Conservation (phyloP, 1,140 invertebrate genomes). For the Diplogasteroides magnus region DNA sequence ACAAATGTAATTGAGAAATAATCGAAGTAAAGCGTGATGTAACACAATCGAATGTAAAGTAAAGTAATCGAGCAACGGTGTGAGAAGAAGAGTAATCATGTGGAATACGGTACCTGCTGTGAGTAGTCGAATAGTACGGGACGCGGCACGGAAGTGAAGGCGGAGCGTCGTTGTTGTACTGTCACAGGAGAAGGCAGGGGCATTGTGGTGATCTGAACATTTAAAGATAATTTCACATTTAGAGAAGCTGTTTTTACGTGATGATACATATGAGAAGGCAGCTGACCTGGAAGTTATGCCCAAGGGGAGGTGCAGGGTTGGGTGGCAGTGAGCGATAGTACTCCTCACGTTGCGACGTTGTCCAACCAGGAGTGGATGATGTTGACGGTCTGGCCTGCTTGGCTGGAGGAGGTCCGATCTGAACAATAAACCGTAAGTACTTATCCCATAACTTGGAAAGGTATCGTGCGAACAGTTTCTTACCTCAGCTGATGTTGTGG, state of each 20-base stretch:
- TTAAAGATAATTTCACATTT: not conserved
- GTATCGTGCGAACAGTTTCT: not conserved
- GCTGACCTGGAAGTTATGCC: constrained; percentile 25
- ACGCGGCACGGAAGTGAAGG: constrained; percentile 11
- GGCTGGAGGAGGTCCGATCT: not conserved
- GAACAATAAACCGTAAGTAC: not conserved
- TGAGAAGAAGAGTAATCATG: not conserved
- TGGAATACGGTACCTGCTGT: not conserved
- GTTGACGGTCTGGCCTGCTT: not conserved
- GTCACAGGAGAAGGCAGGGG: constrained; percentile 4
- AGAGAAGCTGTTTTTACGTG: not conserved
- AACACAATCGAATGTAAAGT: not conserved
- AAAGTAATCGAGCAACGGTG: not conserved
- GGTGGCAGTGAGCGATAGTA: constrained; percentile 19
- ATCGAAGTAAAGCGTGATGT: not conserved
- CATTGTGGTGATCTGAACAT: constrained; percentile 18
- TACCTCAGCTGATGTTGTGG: constrained; percentile 1
- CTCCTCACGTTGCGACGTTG: not conserved
- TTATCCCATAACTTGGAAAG: not conserved
- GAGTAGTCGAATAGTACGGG: not conserved
- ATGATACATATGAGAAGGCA: not conserved
- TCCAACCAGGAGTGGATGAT: constrained; percentile 12
- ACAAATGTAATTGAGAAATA: too few species aligned
- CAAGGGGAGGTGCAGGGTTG: constrained; percentile 14
- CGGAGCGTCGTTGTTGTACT: constrained; percentile 8